Conservation (phyloP, 2,113 vertebrate genomes). For the Takifugu flavidus region DNA sequence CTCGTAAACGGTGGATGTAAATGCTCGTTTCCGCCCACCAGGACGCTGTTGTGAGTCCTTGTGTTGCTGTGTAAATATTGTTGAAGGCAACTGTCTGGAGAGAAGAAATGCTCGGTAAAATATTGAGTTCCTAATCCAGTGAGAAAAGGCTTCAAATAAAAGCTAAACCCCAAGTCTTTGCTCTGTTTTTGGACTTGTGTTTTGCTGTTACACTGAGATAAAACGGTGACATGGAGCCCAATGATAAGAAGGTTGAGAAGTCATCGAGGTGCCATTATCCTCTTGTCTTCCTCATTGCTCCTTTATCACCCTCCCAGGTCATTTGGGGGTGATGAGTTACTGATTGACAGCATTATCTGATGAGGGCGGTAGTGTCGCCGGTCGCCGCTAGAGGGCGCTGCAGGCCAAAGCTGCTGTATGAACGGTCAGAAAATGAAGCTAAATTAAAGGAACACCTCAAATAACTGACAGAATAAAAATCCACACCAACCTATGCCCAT, state of each 20-base stretch:
- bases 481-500: too few relatives aligned
- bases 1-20: conserved; percentile 2
- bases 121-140: conserved; percentile 57
- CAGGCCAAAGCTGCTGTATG: too few relatives aligned
- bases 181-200: background rate
- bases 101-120: conserved; percentile 47
- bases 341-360: background rate
- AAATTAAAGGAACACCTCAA: too few relatives aligned
- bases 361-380: too few relatives aligned
- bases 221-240: background rate
- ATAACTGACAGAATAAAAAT: too few relatives aligned
- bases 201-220: too few relatives aligned
- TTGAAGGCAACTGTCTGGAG: conserved; percentile 36
- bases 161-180: conserved; percentile 26
- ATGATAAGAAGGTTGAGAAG: background rate
- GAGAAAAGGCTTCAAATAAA: conserved; percentile 55
- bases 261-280: too few relatives aligned
- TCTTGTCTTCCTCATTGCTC: too few relatives aligned
- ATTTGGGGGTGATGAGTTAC: background rate
- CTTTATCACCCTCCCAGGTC: too few relatives aligned
- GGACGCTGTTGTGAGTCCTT: conserved; percentile 28
- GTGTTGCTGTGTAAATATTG: conserved; percentile 52
- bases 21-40: background rate
- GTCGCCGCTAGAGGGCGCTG: too few relatives aligned
- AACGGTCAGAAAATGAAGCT: too few relatives aligned